Conservation (phyloP, 2,113 vertebrate species). For the Colossoma macropomum region DNA sequence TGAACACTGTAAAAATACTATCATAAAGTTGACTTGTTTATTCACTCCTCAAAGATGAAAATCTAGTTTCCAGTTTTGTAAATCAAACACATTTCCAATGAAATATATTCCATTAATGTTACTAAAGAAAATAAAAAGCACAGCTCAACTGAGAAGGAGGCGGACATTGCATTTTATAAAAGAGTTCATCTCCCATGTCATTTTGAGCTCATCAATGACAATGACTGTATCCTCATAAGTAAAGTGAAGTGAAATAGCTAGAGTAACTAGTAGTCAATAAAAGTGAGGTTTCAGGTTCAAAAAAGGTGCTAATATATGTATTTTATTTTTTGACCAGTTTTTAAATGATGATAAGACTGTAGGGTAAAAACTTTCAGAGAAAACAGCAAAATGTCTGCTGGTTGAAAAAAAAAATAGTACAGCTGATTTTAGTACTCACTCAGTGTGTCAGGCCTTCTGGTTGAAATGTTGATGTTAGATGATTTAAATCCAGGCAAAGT, state of each 20-base stretch:
- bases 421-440: conserved; percentile 12
- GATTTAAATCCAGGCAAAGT: conserved; percentile 62
- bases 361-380: background rate
- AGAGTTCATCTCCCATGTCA: too few relatives aligned
- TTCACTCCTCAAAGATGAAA: too few relatives aligned
- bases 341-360: background rate
- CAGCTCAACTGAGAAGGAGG: too few relatives aligned
- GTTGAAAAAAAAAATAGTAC: background rate
- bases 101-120: too few relatives aligned
- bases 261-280: background rate
- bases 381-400: background rate
- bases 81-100: too few relatives aligned
- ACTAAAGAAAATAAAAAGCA: too few relatives aligned
- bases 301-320: background rate
- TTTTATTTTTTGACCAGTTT: background rate
- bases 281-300: background rate
- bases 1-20: too few relatives aligned
- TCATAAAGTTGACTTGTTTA: background rate
- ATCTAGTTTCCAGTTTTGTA: too few relatives aligned
- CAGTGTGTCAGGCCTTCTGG: conserved; percentile 72
- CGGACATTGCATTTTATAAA: too few relatives aligned
- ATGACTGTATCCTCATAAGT: too few relatives aligned
- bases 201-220: too few relatives aligned
- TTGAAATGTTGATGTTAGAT: conserved; percentile 74
- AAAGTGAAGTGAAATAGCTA: too few relatives aligned